Percentiles rank a stretch among this genome's conserved stretches.
Evolutionary conservation across 92 coral and sea anemone species (phyloP).

Genomic region (Blastomussa wellsi): DNA sequence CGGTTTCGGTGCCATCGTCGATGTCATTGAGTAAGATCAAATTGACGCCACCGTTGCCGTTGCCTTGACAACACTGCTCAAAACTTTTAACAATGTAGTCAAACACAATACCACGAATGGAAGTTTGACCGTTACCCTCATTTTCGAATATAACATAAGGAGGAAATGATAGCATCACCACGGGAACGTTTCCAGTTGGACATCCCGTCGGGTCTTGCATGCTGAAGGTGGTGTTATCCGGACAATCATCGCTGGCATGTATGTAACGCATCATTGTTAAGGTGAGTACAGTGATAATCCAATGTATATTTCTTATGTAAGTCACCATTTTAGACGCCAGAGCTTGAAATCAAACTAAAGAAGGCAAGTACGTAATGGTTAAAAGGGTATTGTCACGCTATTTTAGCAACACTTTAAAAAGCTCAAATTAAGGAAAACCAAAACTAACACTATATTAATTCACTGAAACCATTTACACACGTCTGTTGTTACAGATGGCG

Average conservation of each 20-base stretch:
- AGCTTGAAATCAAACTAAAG: background rate
- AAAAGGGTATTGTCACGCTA: no score
- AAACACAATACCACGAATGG: background rate
- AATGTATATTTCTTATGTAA: background rate
- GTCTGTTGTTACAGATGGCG: no score
- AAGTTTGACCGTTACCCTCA: background rate
- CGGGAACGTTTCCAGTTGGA: conserved; percentile 2
- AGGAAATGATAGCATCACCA: conserved; percentile 8
- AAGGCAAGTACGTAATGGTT: background rate
- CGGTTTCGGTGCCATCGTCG: background rate
- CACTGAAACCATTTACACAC: no score
- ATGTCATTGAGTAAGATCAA: background rate
- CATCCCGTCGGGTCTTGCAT: background rate
- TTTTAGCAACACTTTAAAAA: no score
- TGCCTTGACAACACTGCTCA: background rate
- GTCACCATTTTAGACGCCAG: background rate
- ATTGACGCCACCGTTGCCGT: background rate
- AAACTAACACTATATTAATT: no score
- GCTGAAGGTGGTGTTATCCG: background rate
- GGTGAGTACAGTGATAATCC: background rate
- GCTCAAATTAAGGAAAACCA: no score
- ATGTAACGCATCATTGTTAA: background rate
- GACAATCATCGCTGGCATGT: background rate
- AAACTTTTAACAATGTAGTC: background rate
- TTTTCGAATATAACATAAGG: conserved; percentile 1